Base-by-base conservation (phyloP, 1,140 invertebrate species). In the Pteromalus puparum region DNA sequence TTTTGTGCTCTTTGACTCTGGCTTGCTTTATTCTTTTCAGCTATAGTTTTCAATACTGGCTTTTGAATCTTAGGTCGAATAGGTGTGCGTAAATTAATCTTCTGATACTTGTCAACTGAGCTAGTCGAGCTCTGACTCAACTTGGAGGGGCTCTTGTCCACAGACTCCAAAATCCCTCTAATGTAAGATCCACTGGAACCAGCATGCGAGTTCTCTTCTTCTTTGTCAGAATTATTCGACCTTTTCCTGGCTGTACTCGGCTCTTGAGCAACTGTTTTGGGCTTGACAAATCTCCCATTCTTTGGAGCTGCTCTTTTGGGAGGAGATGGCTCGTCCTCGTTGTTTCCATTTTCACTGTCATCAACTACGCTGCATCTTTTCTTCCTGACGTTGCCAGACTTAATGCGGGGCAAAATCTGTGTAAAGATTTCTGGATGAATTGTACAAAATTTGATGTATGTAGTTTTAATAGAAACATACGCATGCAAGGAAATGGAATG, bases 131-230 rank as follows among this genome's bases (percentile, higher is more conserved):
- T 75, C 28, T 86, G 85, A 46, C 85, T 86, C 9, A 80, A 82
- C n/a, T 86, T 86, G n/a, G 81, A 21, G 9, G 85, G 77, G 24
- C 74, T 85, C n/a, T 80, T 86, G 70, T 86, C 85, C 15, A 82
- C 21, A 30, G 76, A 48, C 7, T 79, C 68, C 18, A 86, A 65
- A 7, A 82, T 1, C 1, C 61, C 70, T 68, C 21, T 82, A 10
- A 86, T 75, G 18, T 46, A 86, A 30, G 79, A 34, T 13, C 34
- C 13, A 21, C 46, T 34, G 18, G 24, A 79, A 5, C n/a, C 24
- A 24, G 61, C 13, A 68, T 68, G 1, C 1, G 79, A 7, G 12
- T 68, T 46, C 26, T 77, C 53, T 70, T 78, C 82, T 34, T 82
- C 38, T 9, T 82, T 28, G 26, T 68, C 34, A 4, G 61, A 76